A percentile compares a stretch with the other conserved stretches of the same genome.
Conservation (phyloP, 2,797 vertebrate genomes). For the Pitangus sulphuratus region DNA sequence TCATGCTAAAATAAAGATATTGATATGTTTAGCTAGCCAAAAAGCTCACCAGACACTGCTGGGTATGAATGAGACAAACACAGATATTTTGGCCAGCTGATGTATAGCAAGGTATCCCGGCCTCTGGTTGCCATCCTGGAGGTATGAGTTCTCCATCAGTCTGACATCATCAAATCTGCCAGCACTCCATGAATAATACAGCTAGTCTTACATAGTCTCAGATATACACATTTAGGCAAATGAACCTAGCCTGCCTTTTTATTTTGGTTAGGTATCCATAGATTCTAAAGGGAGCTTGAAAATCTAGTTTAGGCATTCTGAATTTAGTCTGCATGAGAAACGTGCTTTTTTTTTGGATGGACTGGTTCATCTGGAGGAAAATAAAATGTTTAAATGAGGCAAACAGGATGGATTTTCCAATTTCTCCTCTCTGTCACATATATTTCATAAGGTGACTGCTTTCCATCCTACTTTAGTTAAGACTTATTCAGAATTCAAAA, state of each 20-base stretch:
- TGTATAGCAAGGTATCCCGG: background rate
- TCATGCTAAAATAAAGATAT: background rate
- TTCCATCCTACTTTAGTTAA: background rate
- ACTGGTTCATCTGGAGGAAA: background rate
- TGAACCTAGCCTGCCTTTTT: fast-evolving
- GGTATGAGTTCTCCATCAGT: background rate
- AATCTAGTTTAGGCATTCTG: background rate
- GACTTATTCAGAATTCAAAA: background rate
- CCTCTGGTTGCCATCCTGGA: fast-evolving
- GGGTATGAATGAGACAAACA: background rate
- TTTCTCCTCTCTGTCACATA: background rate
- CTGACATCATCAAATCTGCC: background rate
- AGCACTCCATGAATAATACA: background rate
- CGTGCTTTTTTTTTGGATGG: background rate
- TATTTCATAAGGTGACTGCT: background rate
- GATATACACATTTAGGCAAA: background rate
- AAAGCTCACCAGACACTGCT: background rate
- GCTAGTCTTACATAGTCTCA: background rate
- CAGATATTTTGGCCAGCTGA: background rate
- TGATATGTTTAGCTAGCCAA: background rate
- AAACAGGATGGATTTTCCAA: background rate
- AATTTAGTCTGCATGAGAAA: background rate
- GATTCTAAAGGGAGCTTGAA: background rate
- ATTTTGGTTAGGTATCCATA: background rate
- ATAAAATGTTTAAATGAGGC: background rate